Conservation (phyloP, 1,140 invertebrate genomes). For the Zaprionus inermis region DNA sequence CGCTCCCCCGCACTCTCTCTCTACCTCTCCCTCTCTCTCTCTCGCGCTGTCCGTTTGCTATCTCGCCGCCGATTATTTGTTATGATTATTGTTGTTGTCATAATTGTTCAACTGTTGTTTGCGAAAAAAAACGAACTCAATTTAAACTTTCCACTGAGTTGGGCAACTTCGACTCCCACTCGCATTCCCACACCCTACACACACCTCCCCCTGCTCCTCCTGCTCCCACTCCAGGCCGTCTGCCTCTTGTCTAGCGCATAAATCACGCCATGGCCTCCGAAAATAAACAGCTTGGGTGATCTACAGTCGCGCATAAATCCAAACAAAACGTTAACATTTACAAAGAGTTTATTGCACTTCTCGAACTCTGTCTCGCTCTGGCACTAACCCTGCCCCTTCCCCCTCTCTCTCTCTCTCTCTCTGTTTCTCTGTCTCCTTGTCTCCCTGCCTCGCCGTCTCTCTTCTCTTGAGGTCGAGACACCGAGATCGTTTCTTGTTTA, state of each 20-base stretch:
- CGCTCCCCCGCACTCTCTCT: constrained; percentile 12
- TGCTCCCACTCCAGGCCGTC: background rate
- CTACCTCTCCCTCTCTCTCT: constrained; percentile 13
- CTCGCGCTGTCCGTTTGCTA: background rate
- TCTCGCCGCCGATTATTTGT: constrained; percentile 53
- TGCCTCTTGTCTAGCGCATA: constrained; percentile 9
- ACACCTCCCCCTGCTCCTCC: background rate
- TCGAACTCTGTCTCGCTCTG: constrained; percentile 19
- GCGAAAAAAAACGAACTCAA: constrained; percentile 31
- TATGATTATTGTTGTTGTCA: constrained; percentile 55
- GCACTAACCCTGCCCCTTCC: background rate
- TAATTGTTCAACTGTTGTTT: constrained; percentile 61
- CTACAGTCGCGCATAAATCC: constrained; percentile 38
- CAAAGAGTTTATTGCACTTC: constrained; percentile 79
- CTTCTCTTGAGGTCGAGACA: constrained; percentile 7
- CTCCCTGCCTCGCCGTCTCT: background rate
- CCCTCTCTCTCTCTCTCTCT: background rate
- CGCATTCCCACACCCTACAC: no score
- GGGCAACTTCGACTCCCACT: background rate
- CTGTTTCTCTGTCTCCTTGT: background rate
- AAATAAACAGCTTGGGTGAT: constrained; percentile 68
- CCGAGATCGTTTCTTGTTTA: constrained; percentile 52
- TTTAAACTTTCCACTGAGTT: constrained; percentile 11
- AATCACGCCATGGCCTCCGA: constrained; percentile 38
- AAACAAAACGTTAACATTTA: constrained; percentile 72